Conservation (phyloP, 2,888 invertebrate species). For the Epistrophe eligans region DNA sequence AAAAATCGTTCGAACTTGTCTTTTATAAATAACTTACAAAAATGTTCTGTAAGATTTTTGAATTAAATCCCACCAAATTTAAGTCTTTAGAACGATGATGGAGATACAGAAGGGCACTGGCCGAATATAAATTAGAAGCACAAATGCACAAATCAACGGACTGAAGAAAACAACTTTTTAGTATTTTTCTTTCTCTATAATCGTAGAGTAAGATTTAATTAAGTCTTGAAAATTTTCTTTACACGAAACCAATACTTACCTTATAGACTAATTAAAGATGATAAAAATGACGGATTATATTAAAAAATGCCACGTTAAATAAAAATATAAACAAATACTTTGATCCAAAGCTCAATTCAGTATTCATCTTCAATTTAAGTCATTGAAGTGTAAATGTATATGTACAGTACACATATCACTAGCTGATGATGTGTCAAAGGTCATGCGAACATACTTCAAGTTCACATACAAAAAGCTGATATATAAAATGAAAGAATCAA, state of each 20-base stretch:
- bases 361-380: constrained; percentile 6
- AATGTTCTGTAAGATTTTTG: too few relatives aligned
- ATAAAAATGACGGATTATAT: neutral
- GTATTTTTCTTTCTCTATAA: too few relatives aligned
- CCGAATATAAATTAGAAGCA: too few relatives aligned
- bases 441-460: constrained; percentile 43
- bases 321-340: neutral
- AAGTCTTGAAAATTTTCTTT: too few relatives aligned
- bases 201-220: too few relatives aligned
- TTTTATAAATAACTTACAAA: too few relatives aligned
- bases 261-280: neutral
- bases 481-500: constrained; percentile 41
- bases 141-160: too few relatives aligned
- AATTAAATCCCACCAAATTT: too few relatives aligned
- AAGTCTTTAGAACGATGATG: too few relatives aligned
- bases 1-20: too few relatives aligned
- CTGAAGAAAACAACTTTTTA: too few relatives aligned
- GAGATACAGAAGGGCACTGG: too few relatives aligned
- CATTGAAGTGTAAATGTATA: neutral
- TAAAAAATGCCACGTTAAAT: constrained; percentile 14
- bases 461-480: constrained; percentile 32
- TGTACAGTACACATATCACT: neutral
- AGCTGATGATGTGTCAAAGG: constrained; percentile 60
- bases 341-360: neutral
- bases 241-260: neutral